phyloP scores from a whole-genome alignment of 2,888 invertebrate genomes.

The Drosophila helvetica region DNA sequence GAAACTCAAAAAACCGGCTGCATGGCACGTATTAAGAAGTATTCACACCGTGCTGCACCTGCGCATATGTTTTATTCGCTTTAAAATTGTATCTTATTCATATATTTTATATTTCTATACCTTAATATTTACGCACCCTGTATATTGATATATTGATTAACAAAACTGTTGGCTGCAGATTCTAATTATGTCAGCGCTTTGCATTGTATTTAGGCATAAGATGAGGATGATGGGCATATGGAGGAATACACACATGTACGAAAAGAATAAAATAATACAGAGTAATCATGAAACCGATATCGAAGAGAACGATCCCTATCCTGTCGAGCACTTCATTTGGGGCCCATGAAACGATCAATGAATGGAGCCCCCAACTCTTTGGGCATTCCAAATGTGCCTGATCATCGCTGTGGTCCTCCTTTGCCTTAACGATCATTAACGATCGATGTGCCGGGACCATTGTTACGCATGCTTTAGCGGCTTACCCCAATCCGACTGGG shows the following conservation, averaged over 20 bases:
- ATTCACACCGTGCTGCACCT: slow-evolving; percentile 47
- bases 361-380: slow-evolving; percentile 58
- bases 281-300: slow-evolving; percentile 35
- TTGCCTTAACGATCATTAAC: slow-evolving; percentile 59
- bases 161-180: slow-evolving; percentile 58
- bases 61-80: slow-evolving; percentile 55
- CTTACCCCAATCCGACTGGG: slow-evolving; percentile 67
- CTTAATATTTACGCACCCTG: slow-evolving; percentile 65
- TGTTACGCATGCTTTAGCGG: slow-evolving; percentile 75
- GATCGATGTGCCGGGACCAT: slow-evolving; percentile 67
- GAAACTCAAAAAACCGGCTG: slow-evolving; percentile 20
- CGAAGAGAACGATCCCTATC: slow-evolving; percentile 43
- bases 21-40: slow-evolving; percentile 53
- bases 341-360: slow-evolving; percentile 72
- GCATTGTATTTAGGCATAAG: slow-evolving; percentile 65
- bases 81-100: slow-evolving; percentile 57
- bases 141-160: slow-evolving; percentile 64
- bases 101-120: slow-evolving; percentile 53
- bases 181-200: slow-evolving; percentile 61
- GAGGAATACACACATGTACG: slow-evolving; percentile 56
- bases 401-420: slow-evolving; percentile 63
- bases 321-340: slow-evolving; percentile 69
- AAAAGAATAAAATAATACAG: slow-evolving; percentile 51
- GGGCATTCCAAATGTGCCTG: slow-evolving; percentile 55
- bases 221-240: slow-evolving; percentile 51